Evolutionary conservation across 2,888 invertebrate genomes (phyloP).

Genomic region (Xanthia togata): DNA sequence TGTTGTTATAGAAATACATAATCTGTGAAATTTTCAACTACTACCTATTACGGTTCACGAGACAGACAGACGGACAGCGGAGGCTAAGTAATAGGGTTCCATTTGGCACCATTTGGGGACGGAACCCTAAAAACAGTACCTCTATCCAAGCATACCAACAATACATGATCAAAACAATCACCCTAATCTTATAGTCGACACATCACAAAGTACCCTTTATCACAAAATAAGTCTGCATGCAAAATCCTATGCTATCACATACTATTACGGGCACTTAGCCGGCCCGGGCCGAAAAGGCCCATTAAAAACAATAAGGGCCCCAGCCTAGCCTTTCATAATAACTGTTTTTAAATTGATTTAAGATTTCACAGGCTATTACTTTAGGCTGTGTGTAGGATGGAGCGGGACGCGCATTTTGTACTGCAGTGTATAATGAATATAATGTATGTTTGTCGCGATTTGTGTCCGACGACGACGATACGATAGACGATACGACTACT

Average conservation of each 20-base stretch:
- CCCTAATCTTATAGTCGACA: slow-evolving; percentile 25
- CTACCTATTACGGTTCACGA: no score
- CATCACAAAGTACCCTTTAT: slow-evolving; percentile 24
- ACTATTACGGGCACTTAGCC: slow-evolving; percentile 65
- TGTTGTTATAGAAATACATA: no score
- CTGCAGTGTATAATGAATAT: no score
- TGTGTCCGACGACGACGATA: no score
- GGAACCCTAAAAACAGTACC: neutral
- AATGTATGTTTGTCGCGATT: no score
- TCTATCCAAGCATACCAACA: neutral
- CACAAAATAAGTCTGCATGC: slow-evolving; percentile 27
- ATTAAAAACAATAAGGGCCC: slow-evolving; percentile 74
- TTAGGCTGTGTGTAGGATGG: slow-evolving; percentile 61
- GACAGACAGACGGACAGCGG: no score
- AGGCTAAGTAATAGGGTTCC: no score
- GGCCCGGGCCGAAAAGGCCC: slow-evolving; percentile 65
- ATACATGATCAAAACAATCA: slow-evolving; percentile 2
- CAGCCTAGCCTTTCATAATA: slow-evolving; percentile 70
- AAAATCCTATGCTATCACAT: slow-evolving; percentile 42
- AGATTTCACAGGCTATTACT: slow-evolving; percentile 82
- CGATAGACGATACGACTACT: no score
- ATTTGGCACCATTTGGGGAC: no score
- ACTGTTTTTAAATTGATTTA: slow-evolving; percentile 83
- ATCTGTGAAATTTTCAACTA: no score
- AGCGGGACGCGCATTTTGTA: neutral